A percentile compares a stretch with the other conserved stretches of the same genome.
Evolutionary conservation across 2,113 vertebrate genomes (phyloP).

Genomic region (Nerophis lumbriciformis): DNA sequence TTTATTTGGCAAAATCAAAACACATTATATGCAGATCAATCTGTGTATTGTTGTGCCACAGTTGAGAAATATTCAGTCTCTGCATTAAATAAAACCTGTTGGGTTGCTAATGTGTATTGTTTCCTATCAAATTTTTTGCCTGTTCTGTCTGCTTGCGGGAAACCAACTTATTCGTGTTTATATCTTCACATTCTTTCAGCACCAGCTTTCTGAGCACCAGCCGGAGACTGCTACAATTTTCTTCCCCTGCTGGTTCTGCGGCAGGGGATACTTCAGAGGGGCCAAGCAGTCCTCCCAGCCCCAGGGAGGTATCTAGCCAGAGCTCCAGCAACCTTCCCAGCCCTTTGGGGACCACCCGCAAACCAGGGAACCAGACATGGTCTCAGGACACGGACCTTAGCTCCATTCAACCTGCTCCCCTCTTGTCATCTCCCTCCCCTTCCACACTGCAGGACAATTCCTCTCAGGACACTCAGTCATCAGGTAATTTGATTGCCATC

Average conservation of each 20-base stretch:
- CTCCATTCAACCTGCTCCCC: constrained; percentile 26
- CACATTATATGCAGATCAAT: no score
- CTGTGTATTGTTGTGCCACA: no score
- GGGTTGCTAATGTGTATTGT: no score
- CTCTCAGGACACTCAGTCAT: constrained; percentile 75
- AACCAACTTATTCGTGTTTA: no score
- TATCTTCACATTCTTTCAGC: constrained; percentile 35
- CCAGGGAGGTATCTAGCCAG: constrained; percentile 56
- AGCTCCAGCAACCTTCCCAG: constrained; percentile 68
- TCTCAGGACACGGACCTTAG: constrained; percentile 44
- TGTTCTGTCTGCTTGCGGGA: no score
- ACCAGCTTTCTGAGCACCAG: constrained; percentile 71
- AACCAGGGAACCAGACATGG: constrained; percentile 50
- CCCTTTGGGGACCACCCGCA: constrained; percentile 48
- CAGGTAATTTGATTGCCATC: constrained; percentile 47
- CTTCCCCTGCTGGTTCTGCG: constrained; percentile 55
- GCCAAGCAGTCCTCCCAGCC: constrained; percentile 59
- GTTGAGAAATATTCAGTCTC: no score
- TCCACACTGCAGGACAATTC: constrained; percentile 63
- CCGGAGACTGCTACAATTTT: constrained; percentile 51
- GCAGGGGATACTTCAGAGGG: constrained; percentile 54
- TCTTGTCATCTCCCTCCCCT: constrained; percentile 52
- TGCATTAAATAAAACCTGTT: no score
- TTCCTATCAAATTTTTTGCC: no score
- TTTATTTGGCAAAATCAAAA: no score